Percentiles rank a stretch among this genome's conserved stretches.
These are phyloP conservation scores for Carpatolechia fugitivella DNA, from an alignment of 2,888 invertebrate species.

Conservation along the genomic window DNA sequence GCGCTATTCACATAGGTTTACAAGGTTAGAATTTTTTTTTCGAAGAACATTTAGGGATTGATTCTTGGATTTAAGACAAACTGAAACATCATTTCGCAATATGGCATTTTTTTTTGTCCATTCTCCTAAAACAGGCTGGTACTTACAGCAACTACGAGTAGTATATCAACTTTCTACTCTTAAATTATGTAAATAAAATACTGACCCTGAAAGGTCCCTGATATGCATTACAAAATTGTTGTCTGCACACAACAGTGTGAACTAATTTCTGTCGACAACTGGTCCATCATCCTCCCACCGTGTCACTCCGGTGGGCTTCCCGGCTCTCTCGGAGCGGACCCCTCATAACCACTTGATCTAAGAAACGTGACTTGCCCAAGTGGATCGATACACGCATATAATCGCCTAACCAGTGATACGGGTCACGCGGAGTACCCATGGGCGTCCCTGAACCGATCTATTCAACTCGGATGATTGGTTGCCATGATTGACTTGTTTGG, in stretches of 20 bases:
- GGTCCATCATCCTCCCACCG: slow-evolving; percentile 12
- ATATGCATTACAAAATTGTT: too few species aligned
- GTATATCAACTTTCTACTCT: too few species aligned
- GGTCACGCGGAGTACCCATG: slow-evolving; percentile 41
- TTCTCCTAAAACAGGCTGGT: too few species aligned
- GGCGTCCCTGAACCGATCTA: slow-evolving; percentile 22
- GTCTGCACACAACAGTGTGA: neutral
- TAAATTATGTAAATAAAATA: too few species aligned
- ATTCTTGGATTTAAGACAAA: too few species aligned
- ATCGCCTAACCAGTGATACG: slow-evolving; percentile 46
- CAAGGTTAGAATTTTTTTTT: too few species aligned
- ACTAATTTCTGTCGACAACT: slow-evolving; percentile 1
- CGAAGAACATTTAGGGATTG: too few species aligned
- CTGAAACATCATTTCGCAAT: too few species aligned
- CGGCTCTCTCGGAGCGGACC: slow-evolving; percentile 17
- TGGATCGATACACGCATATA: slow-evolving; percentile 69
- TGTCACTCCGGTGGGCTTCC: slow-evolving; percentile 36
- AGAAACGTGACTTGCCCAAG: slow-evolving; percentile 58
- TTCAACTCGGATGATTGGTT: neutral
- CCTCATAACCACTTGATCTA: slow-evolving; percentile 44
- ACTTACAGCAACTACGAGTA: too few species aligned
- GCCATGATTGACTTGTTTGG: neutral
- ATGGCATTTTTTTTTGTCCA: too few species aligned
- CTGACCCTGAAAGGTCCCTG: too few species aligned
- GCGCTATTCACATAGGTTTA: too few species aligned